Base-by-base conservation (phyloP, 2,797 vertebrate genomes). In the Parauchenoglanis punctatus region DNA sequence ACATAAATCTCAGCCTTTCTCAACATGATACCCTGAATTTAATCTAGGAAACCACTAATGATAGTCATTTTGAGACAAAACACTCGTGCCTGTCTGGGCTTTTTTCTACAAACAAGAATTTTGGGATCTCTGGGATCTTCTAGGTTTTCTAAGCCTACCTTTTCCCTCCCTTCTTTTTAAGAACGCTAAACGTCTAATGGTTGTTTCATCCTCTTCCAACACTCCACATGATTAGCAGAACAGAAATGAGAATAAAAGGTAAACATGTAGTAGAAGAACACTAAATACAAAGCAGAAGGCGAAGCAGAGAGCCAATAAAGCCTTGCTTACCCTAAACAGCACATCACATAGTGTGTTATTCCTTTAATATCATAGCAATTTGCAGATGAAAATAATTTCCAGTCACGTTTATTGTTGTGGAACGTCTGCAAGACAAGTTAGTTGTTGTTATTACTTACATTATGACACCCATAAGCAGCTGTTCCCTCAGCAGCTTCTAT, bases 31-130 rank as follows among this genome's bases (percentile, higher is more conserved):
- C 59, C 20, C 46, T 0, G 20, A 86, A 73, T 70, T 86, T 59
- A 56, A 86, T 59, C 59, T 46, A 72, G 52, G 25, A 86, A 81
- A 59, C 85, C 65, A 72, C 85, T 86, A 86, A 81, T 81, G 52
- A 81, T 73, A 72, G 77, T 81, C 54, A 28, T 73, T 58, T 23
- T 15, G 52, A 86, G 65, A 86, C 56, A 59, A 58, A 72, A 73
- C 78, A 73, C 77, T 44, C 15, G 18, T 40, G 85, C n/a, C 2
- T 73, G 85, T 59, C 77, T 70, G 67, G 77, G 40, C 61, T 73
- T 3, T 25, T 81, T 86, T 81, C 35, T 23, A 7, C 78, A 86
- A 72, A 82, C 56, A 73, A 49, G 67, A 82, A 82, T 72, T 81
- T 61, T 61, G 44, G 44, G 77, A 61, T 81, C 65, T 86, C n/a